Evolutionary conservation across 2,888 invertebrate species (phyloP).

Genomic region (Pseudoips prasinana): DNA sequence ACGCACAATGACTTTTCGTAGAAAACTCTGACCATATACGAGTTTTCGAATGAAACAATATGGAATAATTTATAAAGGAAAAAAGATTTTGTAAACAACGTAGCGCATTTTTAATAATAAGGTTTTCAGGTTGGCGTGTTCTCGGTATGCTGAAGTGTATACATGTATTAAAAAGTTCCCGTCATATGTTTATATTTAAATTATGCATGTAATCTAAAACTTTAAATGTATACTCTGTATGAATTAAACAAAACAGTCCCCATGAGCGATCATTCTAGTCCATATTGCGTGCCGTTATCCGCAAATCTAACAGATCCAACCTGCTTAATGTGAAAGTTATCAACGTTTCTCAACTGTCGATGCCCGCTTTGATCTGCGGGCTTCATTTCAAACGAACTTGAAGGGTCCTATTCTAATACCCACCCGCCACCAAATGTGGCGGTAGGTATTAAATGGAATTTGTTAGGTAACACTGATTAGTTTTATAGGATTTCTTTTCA

Average conservation of each 20-base stretch:
- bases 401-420: constrained; percentile 31
- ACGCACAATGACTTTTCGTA: constrained; percentile 73
- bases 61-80: constrained; percentile 25
- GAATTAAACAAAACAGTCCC: constrained; percentile 1
- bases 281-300: constrained; percentile 22
- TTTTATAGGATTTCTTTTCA: too few species aligned
- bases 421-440: constrained; percentile 1
- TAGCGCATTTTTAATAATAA: background rate
- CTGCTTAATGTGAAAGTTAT: constrained; percentile 43
- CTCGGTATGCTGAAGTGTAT: constrained; percentile 11
- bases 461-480: too few species aligned
- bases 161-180: constrained; percentile 12
- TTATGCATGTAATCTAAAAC: background rate
- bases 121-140: constrained; percentile 2
- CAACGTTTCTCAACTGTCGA: constrained; percentile 47
- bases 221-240: background rate
- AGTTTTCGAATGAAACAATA: constrained; percentile 30
- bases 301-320: constrained; percentile 24
- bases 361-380: constrained; percentile 52
- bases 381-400: constrained; percentile 39
- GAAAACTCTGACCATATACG: constrained; percentile 57
- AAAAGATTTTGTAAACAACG: constrained; percentile 9
- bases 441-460: background rate
- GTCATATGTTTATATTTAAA: constrained; percentile 7
- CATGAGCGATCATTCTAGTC: constrained; percentile 9